Conservation (phyloP, 1,140 invertebrate species). For the Euura lappo region DNA sequence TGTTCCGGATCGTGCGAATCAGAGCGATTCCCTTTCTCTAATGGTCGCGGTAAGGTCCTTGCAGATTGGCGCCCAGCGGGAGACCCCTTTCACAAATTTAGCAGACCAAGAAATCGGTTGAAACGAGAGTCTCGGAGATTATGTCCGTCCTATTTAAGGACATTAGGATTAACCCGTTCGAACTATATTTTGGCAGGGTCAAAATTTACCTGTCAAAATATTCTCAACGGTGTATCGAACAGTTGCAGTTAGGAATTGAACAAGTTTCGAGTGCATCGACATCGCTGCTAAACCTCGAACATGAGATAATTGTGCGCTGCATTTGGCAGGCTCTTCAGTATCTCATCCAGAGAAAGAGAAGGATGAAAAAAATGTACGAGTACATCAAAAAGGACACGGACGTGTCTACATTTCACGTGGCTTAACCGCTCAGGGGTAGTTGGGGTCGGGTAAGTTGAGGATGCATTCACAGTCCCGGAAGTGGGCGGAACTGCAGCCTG, state of each 20-base stretch:
- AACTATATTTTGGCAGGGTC: constrained; percentile 36
- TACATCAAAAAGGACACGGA: constrained; percentile 35
- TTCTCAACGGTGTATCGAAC: constrained; percentile 4
- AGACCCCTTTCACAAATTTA: constrained; percentile 38
- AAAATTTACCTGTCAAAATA: constrained; percentile 48
- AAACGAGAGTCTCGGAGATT: constrained; percentile 44
- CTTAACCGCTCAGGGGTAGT: constrained; percentile 39
- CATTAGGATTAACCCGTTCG: constrained; percentile 39
- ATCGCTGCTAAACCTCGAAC: too few species aligned
- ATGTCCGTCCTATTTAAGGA: constrained; percentile 35
- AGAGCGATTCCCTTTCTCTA: constrained; percentile 40
- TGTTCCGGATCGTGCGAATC: constrained; percentile 32
- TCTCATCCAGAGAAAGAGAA: constrained; percentile 20
- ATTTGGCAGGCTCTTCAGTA: too few species aligned
- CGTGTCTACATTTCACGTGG: constrained; percentile 38
- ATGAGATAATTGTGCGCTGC: too few species aligned
- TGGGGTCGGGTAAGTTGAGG: constrained; percentile 41
- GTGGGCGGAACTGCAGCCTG: constrained; percentile 50
- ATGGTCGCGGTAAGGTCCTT: constrained; percentile 28
- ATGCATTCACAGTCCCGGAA: constrained; percentile 51
- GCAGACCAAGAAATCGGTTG: constrained; percentile 43
- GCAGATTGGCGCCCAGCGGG: constrained; percentile 37
- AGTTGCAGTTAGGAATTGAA: neutral
- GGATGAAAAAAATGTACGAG: constrained; percentile 11
- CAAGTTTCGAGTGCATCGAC: too few species aligned